phyloP scores from a whole-genome alignment of 2,113 vertebrate species.

The Nyctereutes procyonoides region DNA sequence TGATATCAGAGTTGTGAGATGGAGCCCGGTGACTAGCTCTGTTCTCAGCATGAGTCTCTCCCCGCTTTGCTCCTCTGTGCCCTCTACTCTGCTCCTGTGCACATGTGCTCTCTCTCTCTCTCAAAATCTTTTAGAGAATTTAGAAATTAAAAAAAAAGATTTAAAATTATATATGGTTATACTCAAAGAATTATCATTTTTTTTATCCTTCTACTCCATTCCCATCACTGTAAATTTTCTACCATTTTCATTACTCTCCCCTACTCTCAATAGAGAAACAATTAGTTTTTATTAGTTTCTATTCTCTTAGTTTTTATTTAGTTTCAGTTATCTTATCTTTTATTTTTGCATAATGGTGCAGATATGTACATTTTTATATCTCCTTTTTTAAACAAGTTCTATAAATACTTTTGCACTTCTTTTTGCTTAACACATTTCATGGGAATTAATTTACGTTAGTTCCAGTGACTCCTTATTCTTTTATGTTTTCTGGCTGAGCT shows the following conservation, averaged over 20 bases:
- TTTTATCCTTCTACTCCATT: not conserved
- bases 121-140: not conserved
- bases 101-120: not conserved
- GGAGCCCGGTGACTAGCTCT: not conserved
- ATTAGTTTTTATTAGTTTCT: not conserved
- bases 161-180: not conserved
- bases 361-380: not conserved
- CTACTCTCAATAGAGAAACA: not conserved
- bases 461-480: not conserved
- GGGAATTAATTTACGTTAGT: not conserved
- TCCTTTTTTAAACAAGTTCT: not conserved
- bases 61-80: not conserved
- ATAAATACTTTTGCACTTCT: not conserved
- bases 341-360: not conserved
- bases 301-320: not conserved
- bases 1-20: not conserved
- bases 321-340: not conserved
- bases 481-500: not conserved
- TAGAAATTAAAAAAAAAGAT: not conserved
- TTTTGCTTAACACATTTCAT: not conserved
- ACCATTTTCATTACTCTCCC: not conserved
- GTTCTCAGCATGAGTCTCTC: not conserved
- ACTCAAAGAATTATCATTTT: not conserved
- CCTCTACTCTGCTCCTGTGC: not conserved
- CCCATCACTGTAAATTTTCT: not conserved